Percentiles rank a stretch among this genome's conserved stretches.
These are phyloP conservation scores for Chiloscyllium punctatum DNA, from an alignment of 2,797 vertebrate species.

Conservation along the genomic window DNA sequence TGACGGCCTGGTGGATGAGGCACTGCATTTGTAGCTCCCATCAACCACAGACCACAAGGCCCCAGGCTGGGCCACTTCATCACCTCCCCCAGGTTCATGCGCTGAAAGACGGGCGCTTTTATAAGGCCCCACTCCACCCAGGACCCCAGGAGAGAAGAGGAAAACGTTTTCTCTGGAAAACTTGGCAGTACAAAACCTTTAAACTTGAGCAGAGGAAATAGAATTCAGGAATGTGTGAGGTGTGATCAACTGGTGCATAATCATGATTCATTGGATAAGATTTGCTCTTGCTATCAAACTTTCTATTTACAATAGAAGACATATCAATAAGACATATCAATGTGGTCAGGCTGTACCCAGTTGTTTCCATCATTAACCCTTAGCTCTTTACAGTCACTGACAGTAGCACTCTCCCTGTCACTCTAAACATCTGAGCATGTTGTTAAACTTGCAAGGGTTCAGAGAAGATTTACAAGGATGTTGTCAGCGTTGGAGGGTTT, in stretches of 20 bases:
- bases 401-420: not conserved
- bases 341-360: not conserved
- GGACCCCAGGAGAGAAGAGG: not conserved
- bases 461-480: no score
- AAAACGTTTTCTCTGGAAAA: not conserved
- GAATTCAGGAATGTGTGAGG: not conserved
- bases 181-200: not conserved
- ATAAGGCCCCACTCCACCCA: no score
- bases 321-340: not conserved
- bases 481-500: no score
- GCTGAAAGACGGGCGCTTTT: not conserved
- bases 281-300: not conserved
- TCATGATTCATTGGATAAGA: not conserved
- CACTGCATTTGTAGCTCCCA: not conserved
- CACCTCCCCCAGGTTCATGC: not conserved
- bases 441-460: no score
- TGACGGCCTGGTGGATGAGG: not conserved
- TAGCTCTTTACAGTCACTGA: not conserved
- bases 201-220: not conserved
- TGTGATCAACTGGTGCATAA: not conserved
- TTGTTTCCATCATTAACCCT: not conserved
- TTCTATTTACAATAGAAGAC: not conserved
- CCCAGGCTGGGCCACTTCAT: not conserved
- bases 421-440: no score
- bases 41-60: not conserved